Percentiles rank a stretch among this genome's conserved stretches.
Evolutionary conservation across 2,888 invertebrate genomes (phyloP).

Genomic region (Polymixis lichenea): DNA sequence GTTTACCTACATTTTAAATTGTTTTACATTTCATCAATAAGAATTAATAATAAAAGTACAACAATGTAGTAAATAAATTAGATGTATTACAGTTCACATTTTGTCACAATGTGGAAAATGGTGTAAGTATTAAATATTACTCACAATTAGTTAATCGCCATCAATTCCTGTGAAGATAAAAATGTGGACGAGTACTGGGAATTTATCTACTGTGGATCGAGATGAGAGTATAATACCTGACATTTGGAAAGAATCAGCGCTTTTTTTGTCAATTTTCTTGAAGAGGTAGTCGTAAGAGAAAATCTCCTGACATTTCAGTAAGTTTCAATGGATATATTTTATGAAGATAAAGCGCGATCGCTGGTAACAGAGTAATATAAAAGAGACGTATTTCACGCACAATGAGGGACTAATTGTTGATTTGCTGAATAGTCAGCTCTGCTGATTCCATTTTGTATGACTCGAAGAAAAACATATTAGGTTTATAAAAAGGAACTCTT

Average conservation of each 20-base stretch:
- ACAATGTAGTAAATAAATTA: slow-evolving; percentile 40
- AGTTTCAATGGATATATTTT: slow-evolving; percentile 34
- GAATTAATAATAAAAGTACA: slow-evolving; percentile 30
- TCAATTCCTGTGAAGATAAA: slow-evolving; percentile 90
- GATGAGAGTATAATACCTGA: slow-evolving; percentile 29
- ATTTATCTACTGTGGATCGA: slow-evolving; percentile 32
- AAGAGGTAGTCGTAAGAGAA: slow-evolving; percentile 48
- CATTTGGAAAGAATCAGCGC: slow-evolving; percentile 30
- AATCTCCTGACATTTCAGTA: slow-evolving; percentile 34
- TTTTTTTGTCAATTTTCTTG: slow-evolving; percentile 43
- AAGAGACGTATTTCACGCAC: slow-evolving; percentile 50
- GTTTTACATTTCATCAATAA: slow-evolving; percentile 39
- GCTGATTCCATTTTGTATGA: slow-evolving; percentile 28
- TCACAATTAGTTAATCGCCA: slow-evolving; percentile 80
- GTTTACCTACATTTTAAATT: slow-evolving; percentile 48
- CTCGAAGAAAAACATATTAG: slow-evolving; percentile 13
- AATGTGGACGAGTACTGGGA: slow-evolving; percentile 83
- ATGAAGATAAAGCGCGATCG: slow-evolving; percentile 32
- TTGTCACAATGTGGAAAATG: slow-evolving; percentile 89
- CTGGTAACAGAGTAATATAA: slow-evolving; percentile 61
- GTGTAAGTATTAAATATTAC: slow-evolving; percentile 78
- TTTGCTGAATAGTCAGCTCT: slow-evolving; percentile 52
- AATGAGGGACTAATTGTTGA: slow-evolving; percentile 50
- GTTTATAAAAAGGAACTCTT: slow-evolving; percentile 33
- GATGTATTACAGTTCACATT: slow-evolving; percentile 78